A percentile compares a stretch with the other conserved stretches of the same genome.
phyloP scores from a whole-genome alignment of 1,140 invertebrate genomes.

The Drosophila carrolli region DNA sequence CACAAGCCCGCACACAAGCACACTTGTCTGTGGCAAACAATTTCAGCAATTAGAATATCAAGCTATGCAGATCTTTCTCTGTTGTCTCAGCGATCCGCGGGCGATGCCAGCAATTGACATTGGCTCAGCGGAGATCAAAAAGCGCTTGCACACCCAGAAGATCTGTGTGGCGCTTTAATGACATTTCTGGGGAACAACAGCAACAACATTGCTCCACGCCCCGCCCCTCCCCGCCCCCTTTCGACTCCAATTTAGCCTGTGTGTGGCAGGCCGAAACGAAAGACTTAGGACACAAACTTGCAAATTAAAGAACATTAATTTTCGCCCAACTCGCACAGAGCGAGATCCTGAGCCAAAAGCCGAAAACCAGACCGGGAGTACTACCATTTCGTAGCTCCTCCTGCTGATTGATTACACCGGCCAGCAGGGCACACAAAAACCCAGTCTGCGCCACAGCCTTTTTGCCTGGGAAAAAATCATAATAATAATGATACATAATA shows the following conservation, averaged over 20 bases:
- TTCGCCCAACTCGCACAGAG: slow-evolving; percentile 48
- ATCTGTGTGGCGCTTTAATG: slow-evolving; percentile 74
- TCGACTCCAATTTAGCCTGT: slow-evolving; percentile 47
- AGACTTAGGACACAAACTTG: slow-evolving; percentile 82
- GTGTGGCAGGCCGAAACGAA: slow-evolving; percentile 71
- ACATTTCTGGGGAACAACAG: slow-evolving; percentile 73
- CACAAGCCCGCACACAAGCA: slow-evolving; percentile 44
- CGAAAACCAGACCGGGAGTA: slow-evolving; percentile 27
- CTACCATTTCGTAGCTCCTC: slow-evolving; percentile 27
- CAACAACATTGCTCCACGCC: slow-evolving; percentile 18
- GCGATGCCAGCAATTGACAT: slow-evolving; percentile 76
- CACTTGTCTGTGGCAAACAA: slow-evolving; percentile 76
- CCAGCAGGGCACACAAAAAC: slow-evolving; percentile 18
- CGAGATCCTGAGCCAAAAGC: slow-evolving; percentile 13
- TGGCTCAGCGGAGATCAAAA: slow-evolving; percentile 57
- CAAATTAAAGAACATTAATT: slow-evolving; percentile 83
- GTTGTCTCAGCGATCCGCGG: slow-evolving; percentile 32
- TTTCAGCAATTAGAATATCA: slow-evolving; percentile 83
- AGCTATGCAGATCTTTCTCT: slow-evolving; percentile 72
- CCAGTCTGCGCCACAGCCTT: slow-evolving; percentile 7
- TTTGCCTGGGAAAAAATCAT: slow-evolving; percentile 65
- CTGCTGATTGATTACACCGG: slow-evolving; percentile 74
- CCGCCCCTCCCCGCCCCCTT: not conserved
- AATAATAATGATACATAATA: slow-evolving; percentile 83
- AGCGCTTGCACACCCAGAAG: slow-evolving; percentile 60